Evolutionary conservation across 2,888 invertebrate genomes (phyloP).

Genomic region (Ametastegia equiseti): DNA sequence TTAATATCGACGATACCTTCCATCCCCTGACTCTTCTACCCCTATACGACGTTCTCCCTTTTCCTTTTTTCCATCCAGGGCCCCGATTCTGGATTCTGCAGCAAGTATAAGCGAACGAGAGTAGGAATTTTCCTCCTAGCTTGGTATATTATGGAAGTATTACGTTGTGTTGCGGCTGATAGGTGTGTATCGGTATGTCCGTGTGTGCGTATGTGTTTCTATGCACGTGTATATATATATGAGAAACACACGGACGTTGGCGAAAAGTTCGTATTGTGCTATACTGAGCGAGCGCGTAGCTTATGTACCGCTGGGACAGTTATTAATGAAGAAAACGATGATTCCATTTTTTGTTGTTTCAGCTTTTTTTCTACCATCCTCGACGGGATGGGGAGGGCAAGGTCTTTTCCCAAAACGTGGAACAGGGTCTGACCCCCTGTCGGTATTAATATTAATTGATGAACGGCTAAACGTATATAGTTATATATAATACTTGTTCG

Average conservation of each 20-base stretch:
- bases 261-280: constrained; percentile 58
- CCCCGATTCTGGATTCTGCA: background rate
- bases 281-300: constrained; percentile 69
- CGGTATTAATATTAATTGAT: constrained; percentile 8
- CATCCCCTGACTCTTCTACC: constrained; percentile 40
- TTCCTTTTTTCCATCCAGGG: constrained; percentile 4
- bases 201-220: too few species aligned
- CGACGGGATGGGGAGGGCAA: background rate
- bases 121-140: background rate
- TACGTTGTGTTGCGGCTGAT: too few species aligned
- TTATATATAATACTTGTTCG: background rate
- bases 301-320: constrained; percentile 58
- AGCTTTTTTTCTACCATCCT: background rate
- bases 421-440: background rate
- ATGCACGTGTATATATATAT: background rate
- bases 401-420: background rate
- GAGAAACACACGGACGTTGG: too few species aligned
- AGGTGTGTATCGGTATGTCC: too few species aligned
- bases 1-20: constrained; percentile 66
- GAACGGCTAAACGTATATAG: background rate
- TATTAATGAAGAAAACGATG: constrained; percentile 67
- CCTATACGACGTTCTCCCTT: background rate
- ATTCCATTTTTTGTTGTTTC: constrained; percentile 7
- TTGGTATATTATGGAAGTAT: background rate
- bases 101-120: background rate